Evolutionary conservation across 2,797 vertebrate species (phyloP).

Genomic region (Xerus rutilus): DNA sequence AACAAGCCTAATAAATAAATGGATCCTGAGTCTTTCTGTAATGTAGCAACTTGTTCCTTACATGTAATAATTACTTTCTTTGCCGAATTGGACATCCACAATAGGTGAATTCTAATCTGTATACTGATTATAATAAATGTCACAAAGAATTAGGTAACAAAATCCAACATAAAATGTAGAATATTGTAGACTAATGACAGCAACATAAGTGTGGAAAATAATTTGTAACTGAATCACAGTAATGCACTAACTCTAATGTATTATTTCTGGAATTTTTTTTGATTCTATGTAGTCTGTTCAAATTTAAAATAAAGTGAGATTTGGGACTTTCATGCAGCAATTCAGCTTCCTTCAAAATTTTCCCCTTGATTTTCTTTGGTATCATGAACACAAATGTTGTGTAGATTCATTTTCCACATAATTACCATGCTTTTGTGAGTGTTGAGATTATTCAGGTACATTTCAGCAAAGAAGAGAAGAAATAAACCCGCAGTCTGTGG

Average conservation of each 20-base stretch:
- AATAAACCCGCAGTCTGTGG: not conserved
- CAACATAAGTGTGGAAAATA: not conserved
- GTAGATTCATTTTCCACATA: not conserved
- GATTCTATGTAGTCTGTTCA: not conserved
- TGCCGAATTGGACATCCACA: not conserved
- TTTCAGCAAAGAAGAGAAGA: not conserved
- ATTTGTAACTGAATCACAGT: not conserved
- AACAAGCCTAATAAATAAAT: not conserved
- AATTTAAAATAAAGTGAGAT: not conserved
- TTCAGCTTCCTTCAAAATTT: not conserved
- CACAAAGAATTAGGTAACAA: not conserved
- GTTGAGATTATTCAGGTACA: not conserved
- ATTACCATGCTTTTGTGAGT: not conserved
- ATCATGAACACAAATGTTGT: not conserved
- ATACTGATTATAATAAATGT: not conserved
- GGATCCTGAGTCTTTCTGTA: not conserved
- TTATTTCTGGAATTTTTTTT: not conserved
- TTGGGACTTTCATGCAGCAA: not conserved
- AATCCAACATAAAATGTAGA: not conserved
- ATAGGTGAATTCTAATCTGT: not conserved
- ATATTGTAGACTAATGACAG: not conserved
- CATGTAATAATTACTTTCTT: not conserved
- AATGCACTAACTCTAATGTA: not conserved
- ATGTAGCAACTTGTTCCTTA: slow-evolving; percentile 3
- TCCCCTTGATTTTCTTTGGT: not conserved